Percentiles rank a stretch among this genome's conserved stretches.
Evolutionary conservation across 2,888 invertebrate genomes (phyloP).

Genomic region (Seladonia tumulorum): DNA sequence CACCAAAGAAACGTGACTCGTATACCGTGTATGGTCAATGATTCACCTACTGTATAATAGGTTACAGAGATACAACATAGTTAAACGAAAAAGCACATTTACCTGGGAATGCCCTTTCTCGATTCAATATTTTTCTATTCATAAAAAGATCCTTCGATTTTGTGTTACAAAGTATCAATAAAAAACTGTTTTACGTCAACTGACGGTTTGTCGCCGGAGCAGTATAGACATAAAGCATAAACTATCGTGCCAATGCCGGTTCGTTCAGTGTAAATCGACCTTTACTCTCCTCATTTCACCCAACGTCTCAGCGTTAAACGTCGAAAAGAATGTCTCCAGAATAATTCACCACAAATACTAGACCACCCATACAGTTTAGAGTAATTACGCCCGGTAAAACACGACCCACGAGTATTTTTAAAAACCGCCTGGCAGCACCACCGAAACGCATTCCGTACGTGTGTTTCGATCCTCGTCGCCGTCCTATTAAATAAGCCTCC

Average conservation of each 20-base stretch:
- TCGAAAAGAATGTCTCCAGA: slow-evolving; percentile 34
- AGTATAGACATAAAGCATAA: too few species aligned
- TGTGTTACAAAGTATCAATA: too few species aligned
- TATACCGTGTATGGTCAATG: background rate
- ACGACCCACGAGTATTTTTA: slow-evolving; percentile 52
- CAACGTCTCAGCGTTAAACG: background rate
- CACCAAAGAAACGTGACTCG: background rate
- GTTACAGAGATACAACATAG: background rate
- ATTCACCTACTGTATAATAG: background rate
- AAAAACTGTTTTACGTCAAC: too few species aligned
- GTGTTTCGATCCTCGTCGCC: slow-evolving; percentile 25
- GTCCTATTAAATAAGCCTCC: slow-evolving; percentile 31
- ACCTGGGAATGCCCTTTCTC: background rate
- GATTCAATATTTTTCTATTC: background rate
- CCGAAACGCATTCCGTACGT: slow-evolving; percentile 53
- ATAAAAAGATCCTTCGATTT: too few species aligned
- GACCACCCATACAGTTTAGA: slow-evolving; percentile 14
- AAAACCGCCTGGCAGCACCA: slow-evolving; percentile 27
- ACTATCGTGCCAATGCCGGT: too few species aligned
- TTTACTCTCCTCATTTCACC: background rate
- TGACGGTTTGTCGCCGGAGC: too few species aligned
- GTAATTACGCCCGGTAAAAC: slow-evolving; percentile 37
- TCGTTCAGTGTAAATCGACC: too few species aligned
- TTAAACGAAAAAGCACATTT: background rate
- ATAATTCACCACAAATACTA: slow-evolving; percentile 43